A percentile compares a stretch with the other conserved stretches of the same genome.
Evolutionary conservation across 2,113 vertebrate species (phyloP).

Genomic region (Pyrgilauda ruficollis): DNA sequence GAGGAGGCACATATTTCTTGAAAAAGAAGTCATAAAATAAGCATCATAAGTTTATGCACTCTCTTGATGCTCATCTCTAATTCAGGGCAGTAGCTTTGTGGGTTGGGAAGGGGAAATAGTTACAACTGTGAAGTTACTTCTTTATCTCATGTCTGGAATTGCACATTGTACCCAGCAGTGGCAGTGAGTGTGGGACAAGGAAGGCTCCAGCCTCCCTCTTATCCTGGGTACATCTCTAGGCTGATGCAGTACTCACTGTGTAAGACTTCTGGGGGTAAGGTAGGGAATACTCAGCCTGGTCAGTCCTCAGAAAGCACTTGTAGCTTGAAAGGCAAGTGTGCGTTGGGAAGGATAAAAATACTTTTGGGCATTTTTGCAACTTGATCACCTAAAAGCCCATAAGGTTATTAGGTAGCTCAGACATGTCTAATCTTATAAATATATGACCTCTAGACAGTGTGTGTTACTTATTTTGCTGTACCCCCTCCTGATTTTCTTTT

Average conservation of each 20-base stretch:
- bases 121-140: not conserved
- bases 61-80: not conserved
- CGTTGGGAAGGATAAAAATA: constrained; percentile 35
- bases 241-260: rapidly evolving
- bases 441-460: not conserved
- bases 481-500: not conserved
- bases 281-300: not conserved
- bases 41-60: not conserved
- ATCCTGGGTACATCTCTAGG: not conserved
- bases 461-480: not conserved
- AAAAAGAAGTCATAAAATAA: not conserved
- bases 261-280: not conserved
- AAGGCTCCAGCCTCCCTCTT: not conserved
- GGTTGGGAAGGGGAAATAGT: not conserved
- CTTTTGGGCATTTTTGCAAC: constrained; percentile 40
- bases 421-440: constrained; percentile 29
- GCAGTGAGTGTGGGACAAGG: not conserved
- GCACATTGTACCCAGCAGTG: not conserved
- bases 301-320: not conserved
- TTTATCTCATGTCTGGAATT: not conserved
- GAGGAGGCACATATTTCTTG: not conserved
- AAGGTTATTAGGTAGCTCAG: constrained; percentile 56
- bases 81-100: constrained; percentile 1
- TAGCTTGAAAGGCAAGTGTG: not conserved
- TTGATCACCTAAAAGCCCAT: constrained; percentile 14